These are phyloP conservation scores for Leucozona laternaria DNA, from an alignment of 2,888 invertebrate genomes.

Conservation along the genomic window DNA sequence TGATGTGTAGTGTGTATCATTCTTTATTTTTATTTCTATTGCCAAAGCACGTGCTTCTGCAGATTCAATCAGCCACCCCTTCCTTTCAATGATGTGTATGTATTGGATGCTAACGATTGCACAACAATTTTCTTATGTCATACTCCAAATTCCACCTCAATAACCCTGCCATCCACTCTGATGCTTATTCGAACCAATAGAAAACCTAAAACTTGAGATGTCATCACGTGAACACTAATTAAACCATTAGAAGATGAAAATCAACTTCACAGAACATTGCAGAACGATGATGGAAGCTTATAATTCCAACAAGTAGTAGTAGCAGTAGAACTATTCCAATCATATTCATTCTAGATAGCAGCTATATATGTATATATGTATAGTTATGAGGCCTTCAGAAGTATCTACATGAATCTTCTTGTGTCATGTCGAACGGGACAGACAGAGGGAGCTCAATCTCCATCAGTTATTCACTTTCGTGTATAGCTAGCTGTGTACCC, in stretches of 20 bases:
- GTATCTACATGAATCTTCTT: slow-evolving; percentile 26
- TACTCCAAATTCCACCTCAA: slow-evolving; percentile 1
- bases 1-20: background rate
- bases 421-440: slow-evolving; percentile 54
- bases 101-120: slow-evolving; percentile 21
- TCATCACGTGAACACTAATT: slow-evolving; percentile 72
- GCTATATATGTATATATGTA: background rate
- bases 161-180: background rate
- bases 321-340: slow-evolving; percentile 8
- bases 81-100: background rate
- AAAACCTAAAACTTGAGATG: slow-evolving; percentile 58
- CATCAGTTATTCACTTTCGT: slow-evolving; percentile 64
- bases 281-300: slow-evolving; percentile 67
- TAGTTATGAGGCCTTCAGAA: background rate
- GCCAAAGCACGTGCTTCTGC: slow-evolving; percentile 43
- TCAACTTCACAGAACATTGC: slow-evolving; percentile 66
- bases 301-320: slow-evolving; percentile 58
- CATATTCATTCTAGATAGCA: slow-evolving; percentile 1
- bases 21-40: background rate
- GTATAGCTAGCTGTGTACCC: slow-evolving; percentile 3
- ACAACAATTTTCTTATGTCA: slow-evolving; percentile 43
- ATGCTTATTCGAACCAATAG: background rate
- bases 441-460: slow-evolving; percentile 59
- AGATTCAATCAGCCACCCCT: slow-evolving; percentile 47
- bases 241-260: slow-evolving; percentile 72